Base-by-base conservation (phyloP, 2,113 vertebrate genomes). In the Delphinus delphis region DNA sequence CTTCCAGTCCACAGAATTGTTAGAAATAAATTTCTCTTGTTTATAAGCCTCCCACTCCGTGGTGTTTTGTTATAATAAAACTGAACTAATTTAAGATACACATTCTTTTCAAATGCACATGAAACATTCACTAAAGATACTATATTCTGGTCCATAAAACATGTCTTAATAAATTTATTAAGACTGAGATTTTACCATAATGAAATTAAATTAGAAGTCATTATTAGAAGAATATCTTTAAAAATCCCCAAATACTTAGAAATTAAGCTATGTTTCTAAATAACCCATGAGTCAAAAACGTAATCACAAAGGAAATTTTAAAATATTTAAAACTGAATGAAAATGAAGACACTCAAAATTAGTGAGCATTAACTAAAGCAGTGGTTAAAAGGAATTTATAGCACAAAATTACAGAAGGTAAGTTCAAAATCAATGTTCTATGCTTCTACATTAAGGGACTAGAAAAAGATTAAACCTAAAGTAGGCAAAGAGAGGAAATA, bases 341-440 rank as follows among this genome's bases (percentile, higher is more conserved):
- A 71, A 80, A 79, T 50, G 6, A 86, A 74, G 76, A 36, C 3
- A 82, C 15, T 58, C 13, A 81, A 74, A 81, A 93, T 63, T 95
- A 58, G 6, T 26, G 3, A 65, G 28, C 53, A 53, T 17, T 26
- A 83, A 5, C n/a, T 70, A 96, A 82, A 79, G 5, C 38, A 81
- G 53, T 85, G 12, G 20, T 73, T 15, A 25, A 21, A 73, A 12
- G 5, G n/a, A 55, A 80, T 25, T 88, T 25, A 53, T 31, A 63
- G 28, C 5, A 44, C 18, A 77, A n/a, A 63, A 63, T 83, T 88
- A 62, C 50, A 77, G 68, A 83, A 63, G 21, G 8, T 33, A 53
- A 70, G 38, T 53, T 94, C 60, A 87, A 91, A 96, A 88, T 94
- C 50, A 76, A 36, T 11, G 0, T 88, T 95, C 58, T 93, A 76